Base-by-base conservation (phyloP, 2,113 vertebrate species). In the Melanerpes formicivorus region DNA sequence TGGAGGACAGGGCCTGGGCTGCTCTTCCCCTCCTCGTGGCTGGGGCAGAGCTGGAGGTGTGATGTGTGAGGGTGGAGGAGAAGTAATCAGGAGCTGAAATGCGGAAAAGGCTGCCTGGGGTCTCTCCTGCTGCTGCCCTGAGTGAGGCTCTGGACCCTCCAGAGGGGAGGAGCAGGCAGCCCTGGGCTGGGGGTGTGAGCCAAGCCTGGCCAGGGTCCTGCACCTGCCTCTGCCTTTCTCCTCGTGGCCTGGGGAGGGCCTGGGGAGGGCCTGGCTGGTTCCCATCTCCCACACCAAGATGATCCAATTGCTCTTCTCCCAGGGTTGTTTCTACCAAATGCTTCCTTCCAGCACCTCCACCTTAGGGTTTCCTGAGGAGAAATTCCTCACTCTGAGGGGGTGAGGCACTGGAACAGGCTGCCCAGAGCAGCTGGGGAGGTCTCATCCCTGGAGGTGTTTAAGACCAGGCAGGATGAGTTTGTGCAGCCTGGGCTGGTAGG, bases 181-280 rank as follows among this genome's bases (percentile, higher is more conserved):
- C 14, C 11, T 3, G 26, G 60, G 44, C 50, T 29, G 58, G 15
- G 7, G 40, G 7, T 3, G 14, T 44, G 73, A 32, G 62, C 30
- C 4, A 0, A 44, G 62, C 50, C 13, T 0, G n/a, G 44, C 6
- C 3, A 25, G 87, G 70, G 84, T 69, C 78, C 0, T 5, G 44
- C 60, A 46, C 40, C 81, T 50, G 56, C 66, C 64, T 71, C 93
- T 80, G 37, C 82, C 76, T 83, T 85, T 29, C 71, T 10, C 27
- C 4, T 3, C 3, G 6, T 3, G 12, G 15, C 5, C 71, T 74
- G 92, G 76, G 40, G 40, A 37, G 37, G 37, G 37, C 37, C 37
- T 37, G 37, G 37, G 26, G 79, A 82, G 65, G 73, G 30, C 6
- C 71, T 77, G 92, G 76, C 80, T 78, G 79, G 80, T 21, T 88